Evolutionary conservation across 2,888 invertebrate genomes (phyloP).

Genomic region (Tetheella fluctuosa): DNA sequence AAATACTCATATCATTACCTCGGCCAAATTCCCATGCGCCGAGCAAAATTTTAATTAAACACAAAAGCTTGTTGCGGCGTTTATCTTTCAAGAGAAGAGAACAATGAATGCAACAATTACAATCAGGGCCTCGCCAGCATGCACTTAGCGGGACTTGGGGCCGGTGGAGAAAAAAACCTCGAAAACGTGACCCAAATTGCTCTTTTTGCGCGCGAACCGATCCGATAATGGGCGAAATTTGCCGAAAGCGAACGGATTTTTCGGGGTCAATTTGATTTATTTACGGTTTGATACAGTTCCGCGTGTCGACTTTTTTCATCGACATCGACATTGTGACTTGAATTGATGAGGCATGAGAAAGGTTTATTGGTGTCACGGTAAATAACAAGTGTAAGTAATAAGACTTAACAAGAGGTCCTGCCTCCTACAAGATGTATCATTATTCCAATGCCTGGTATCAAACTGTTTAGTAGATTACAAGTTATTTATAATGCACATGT

Average conservation of each 20-base stretch:
- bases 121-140: conserved; percentile 45
- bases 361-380: conserved; percentile 35
- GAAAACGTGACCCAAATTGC: conserved; percentile 75
- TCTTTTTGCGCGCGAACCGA: conserved; percentile 62
- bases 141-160: conserved; percentile 68
- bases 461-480: background rate
- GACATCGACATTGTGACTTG: conserved; percentile 43
- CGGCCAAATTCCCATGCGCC: conserved; percentile 32
- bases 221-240: conserved; percentile 74
- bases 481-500: conserved; percentile 3
- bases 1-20: conserved; percentile 14
- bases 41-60: conserved; percentile 77
- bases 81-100: conserved; percentile 72
- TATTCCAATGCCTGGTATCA: background rate
- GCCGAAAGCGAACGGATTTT: conserved; percentile 71
- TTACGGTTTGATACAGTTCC: conserved; percentile 77
- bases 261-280: conserved; percentile 80
- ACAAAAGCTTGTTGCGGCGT: conserved; percentile 58
- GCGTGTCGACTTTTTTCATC: conserved; percentile 39
- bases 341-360: conserved; percentile 53
- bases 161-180: conserved; percentile 51
- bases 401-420: background rate
- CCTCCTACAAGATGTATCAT: background rate
- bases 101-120: conserved; percentile 78
- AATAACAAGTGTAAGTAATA: conserved; percentile 4